A percentile compares a stretch with the other conserved stretches of the same genome.
These are phyloP conservation scores for Pedicia rivosa DNA, from an alignment of 2,888 invertebrate species.

Conservation along the genomic window DNA sequence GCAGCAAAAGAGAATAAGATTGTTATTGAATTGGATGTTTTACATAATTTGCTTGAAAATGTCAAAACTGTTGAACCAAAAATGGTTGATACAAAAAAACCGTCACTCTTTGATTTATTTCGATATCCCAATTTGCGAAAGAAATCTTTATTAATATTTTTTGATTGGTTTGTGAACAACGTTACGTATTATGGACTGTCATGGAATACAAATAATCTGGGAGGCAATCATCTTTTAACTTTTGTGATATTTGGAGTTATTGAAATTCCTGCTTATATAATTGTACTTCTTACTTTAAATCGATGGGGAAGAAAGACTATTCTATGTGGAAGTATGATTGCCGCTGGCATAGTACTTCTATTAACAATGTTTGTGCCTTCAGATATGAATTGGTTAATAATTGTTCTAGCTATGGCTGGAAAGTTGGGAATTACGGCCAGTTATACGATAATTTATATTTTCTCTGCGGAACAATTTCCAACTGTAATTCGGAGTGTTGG, in stretches of 20 bases:
- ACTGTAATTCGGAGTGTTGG: slow-evolving; percentile 70
- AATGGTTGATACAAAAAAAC: slow-evolving; percentile 18
- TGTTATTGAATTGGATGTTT: slow-evolving; percentile 34
- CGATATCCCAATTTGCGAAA: slow-evolving; percentile 45
- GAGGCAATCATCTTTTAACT: slow-evolving; percentile 55
- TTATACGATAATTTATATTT: slow-evolving; percentile 56
- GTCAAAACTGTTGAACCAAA: slow-evolving; percentile 23
- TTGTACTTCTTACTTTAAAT: slow-evolving; percentile 48
- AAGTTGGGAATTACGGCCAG: slow-evolving; percentile 57
- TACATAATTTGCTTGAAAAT: slow-evolving; percentile 36
- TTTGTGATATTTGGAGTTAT: slow-evolving; percentile 59
- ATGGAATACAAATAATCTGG: slow-evolving; percentile 55
- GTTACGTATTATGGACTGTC: slow-evolving; percentile 64
- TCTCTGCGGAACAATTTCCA: slow-evolving; percentile 59
- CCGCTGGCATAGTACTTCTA: slow-evolving; percentile 41
- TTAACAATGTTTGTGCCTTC: slow-evolving; percentile 40
- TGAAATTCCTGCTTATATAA: slow-evolving; percentile 55
- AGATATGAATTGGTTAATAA: slow-evolving; percentile 35
- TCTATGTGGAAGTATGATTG: slow-evolving; percentile 50
- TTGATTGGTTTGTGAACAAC: slow-evolving; percentile 63
- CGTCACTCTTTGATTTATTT: slow-evolving; percentile 42
- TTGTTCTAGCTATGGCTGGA: slow-evolving; percentile 49
- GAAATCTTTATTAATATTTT: slow-evolving; percentile 49
- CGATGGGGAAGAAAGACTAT: slow-evolving; percentile 51
- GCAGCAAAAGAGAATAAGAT: slow-evolving; percentile 50